These are phyloP conservation scores for Cotesia congregata DNA, from an alignment of 2,888 invertebrate genomes.

Conservation along the genomic window DNA sequence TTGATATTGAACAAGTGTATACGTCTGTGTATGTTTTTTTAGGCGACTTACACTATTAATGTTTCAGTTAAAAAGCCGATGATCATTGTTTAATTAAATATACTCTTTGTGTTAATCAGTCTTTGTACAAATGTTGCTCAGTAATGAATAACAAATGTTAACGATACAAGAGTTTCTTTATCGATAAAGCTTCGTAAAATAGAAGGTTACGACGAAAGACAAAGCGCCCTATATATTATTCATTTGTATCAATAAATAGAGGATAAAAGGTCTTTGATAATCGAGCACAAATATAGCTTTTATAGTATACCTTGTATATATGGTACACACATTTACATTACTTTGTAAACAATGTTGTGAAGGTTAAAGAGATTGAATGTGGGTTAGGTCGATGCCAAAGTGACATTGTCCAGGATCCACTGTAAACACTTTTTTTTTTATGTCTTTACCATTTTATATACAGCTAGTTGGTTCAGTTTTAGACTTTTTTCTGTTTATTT, in stretches of 20 bases:
- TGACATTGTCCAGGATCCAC: background rate
- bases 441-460: background rate
- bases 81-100: background rate
- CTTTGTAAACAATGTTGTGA: background rate
- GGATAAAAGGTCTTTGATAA: background rate
- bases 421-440: background rate
- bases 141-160: background rate
- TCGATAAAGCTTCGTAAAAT: background rate
- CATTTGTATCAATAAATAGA: slow-evolving; percentile 1
- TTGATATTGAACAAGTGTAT: background rate
- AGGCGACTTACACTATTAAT: background rate
- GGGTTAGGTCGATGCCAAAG: background rate
- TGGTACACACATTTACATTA: background rate
- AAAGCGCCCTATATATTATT: background rate
- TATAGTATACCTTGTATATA: background rate
- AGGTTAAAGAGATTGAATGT: background rate
- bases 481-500: background rate
- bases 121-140: background rate
- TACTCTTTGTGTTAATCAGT: background rate
- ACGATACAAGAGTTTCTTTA: background rate
- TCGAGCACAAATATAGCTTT: slow-evolving; percentile 1
- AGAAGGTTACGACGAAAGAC: background rate
- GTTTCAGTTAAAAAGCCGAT: background rate
- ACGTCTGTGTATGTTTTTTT: background rate
- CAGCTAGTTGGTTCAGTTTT: background rate